These are phyloP conservation scores for Dryadula phaetusa DNA, from an alignment of 2,888 invertebrate species.

Conservation along the genomic window DNA sequence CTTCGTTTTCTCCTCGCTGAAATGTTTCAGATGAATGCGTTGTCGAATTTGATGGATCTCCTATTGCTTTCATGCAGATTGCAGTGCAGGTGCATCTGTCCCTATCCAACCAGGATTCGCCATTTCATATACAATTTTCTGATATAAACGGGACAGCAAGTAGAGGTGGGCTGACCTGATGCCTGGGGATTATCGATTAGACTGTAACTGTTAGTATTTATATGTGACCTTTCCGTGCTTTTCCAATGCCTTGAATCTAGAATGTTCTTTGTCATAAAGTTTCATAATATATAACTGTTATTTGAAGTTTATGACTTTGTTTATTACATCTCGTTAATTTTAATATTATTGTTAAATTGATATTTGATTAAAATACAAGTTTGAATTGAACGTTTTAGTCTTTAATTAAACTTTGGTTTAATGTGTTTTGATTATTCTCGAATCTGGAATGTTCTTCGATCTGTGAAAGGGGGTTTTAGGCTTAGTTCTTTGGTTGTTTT, in stretches of 20 bases:
- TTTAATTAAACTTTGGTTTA: not conserved
- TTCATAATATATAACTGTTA: not conserved
- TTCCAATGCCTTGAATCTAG: not conserved
- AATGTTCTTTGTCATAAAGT: not conserved
- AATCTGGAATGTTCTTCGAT: not conserved
- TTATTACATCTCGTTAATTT: not conserved
- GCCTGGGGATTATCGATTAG: slow-evolving; percentile 18
- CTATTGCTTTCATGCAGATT: slow-evolving; percentile 19
- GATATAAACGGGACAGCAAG: slow-evolving; percentile 8
- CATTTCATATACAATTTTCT: slow-evolving; percentile 10
- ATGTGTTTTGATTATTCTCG: not conserved
- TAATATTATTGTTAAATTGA: not conserved
- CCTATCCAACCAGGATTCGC: not conserved
- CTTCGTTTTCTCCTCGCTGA: slow-evolving; percentile 9
- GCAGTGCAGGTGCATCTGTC: slow-evolving; percentile 13
- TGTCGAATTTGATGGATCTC: slow-evolving; percentile 20
- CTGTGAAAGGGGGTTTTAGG: not conserved
- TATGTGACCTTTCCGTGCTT: slow-evolving; percentile 20
- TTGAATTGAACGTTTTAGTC: not conserved
- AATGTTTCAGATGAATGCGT: slow-evolving; percentile 10
- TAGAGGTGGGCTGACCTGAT: not conserved
- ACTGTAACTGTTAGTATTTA: not conserved
- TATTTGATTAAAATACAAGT: not conserved
- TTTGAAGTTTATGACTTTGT: not conserved
- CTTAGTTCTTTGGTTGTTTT: not conserved